phyloP scores from a whole-genome alignment of 2,113 vertebrate species.

The Sorex araneus region DNA sequence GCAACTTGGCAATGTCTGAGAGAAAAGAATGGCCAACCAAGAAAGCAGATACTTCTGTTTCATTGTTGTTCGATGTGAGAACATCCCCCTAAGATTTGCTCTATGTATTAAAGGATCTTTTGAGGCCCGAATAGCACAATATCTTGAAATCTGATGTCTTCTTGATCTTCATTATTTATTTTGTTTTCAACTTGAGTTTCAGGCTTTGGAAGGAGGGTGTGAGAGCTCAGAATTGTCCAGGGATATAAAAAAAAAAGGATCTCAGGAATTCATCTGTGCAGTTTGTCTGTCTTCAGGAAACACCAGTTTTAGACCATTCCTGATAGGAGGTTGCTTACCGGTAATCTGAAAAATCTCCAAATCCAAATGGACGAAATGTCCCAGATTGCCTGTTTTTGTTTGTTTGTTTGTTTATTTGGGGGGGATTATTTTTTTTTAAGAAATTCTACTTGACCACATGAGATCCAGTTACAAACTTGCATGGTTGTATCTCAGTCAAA shows the following conservation, averaged over 20 bases:
- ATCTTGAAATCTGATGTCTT: background rate
- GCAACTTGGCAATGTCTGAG: background rate
- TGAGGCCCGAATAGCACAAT: background rate
- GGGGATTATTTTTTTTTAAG: too few relatives aligned
- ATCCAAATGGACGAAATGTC: background rate
- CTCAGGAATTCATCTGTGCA: background rate
- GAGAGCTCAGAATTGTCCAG: background rate
- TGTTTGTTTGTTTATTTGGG: too few relatives aligned
- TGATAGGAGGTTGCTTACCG: background rate
- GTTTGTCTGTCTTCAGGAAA: background rate
- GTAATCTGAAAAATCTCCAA: background rate
- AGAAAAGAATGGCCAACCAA: background rate
- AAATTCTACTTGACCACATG: too few relatives aligned
- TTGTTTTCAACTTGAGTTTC: background rate
- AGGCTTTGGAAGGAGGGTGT: background rate
- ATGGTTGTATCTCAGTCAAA: too few relatives aligned
- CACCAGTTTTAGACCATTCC: background rate
- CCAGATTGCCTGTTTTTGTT: background rate
- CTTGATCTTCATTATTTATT: background rate
- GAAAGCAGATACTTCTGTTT: background rate
- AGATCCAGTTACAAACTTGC: too few relatives aligned
- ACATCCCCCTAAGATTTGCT: background rate
- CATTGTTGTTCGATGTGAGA: background rate
- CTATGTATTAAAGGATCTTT: background rate
- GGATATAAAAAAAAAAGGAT: background rate